phyloP scores from a whole-genome alignment of 2,888 invertebrate species.

The Dyspetes luteomarginatus region DNA sequence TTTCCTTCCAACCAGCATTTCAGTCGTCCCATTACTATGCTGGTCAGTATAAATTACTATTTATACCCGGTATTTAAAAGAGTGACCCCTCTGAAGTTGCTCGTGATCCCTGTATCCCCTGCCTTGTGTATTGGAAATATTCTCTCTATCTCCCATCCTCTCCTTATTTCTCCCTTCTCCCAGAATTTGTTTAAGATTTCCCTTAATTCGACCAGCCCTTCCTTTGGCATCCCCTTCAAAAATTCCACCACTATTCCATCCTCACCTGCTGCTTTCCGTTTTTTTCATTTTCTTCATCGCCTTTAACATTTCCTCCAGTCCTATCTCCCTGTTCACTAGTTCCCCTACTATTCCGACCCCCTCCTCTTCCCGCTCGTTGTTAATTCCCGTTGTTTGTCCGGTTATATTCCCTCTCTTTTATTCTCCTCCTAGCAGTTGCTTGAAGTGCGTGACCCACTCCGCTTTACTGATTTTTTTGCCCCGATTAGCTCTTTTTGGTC shows the following conservation, averaged over 20 bases:
- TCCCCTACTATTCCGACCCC: not conserved
- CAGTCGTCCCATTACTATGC: not conserved
- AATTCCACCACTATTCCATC: conserved; percentile 33
- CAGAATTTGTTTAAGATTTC: conserved; percentile 28
- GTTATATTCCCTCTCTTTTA: not conserved
- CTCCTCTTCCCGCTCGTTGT: not conserved
- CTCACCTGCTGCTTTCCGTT: conserved; percentile 37
- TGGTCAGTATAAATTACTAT: not conserved
- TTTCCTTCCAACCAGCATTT: not conserved
- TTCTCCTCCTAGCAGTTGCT: not conserved
- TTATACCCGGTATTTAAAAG: not conserved
- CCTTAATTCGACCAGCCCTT: not conserved
- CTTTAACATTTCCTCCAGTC: not conserved
- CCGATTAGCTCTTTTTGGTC: not conserved
- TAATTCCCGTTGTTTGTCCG: not conserved
- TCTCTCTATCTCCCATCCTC: too few species aligned
- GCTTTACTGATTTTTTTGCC: not conserved
- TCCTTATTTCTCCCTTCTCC: conserved; percentile 15
- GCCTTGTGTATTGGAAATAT: conserved; percentile 8
- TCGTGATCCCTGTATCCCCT: not conserved
- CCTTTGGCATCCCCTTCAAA: conserved; percentile 20
- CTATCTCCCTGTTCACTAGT: not conserved
- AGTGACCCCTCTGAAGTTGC: not conserved
- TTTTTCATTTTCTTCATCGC: conserved; percentile 21
- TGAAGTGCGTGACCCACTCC: conserved; percentile 2